phyloP scores from a whole-genome alignment of 2,888 invertebrate species.

The Aphidoletes aphidimyza region DNA sequence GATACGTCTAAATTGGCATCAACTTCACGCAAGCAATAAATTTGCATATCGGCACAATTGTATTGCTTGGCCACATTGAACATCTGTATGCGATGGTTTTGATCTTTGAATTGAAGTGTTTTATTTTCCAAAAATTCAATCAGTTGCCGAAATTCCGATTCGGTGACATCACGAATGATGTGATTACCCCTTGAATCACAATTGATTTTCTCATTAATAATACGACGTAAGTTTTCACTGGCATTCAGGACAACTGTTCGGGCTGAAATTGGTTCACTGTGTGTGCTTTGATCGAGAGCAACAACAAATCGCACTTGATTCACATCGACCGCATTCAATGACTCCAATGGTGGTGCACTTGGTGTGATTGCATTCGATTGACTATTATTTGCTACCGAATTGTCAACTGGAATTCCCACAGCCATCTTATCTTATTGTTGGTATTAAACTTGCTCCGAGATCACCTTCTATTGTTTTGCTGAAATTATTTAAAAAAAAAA shows the following conservation, averaged over 20 bases:
- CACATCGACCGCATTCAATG: constrained; percentile 60
- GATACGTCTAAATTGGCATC: constrained; percentile 65
- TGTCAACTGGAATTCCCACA: constrained; percentile 63
- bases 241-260: background rate
- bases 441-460: too few relatives aligned
- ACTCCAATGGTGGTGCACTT: constrained; percentile 64
- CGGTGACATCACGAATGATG: constrained; percentile 32
- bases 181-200: background rate
- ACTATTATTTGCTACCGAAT: too few relatives aligned
- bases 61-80: constrained; percentile 65
- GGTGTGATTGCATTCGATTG: constrained; percentile 63
- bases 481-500: background rate
- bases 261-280: constrained; percentile 31
- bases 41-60: constrained; percentile 66
- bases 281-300: background rate
- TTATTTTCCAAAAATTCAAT: constrained; percentile 65
- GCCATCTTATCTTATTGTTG: constrained; percentile 61
- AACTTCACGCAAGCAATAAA: constrained; percentile 66
- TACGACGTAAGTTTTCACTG: constrained; percentile 9
- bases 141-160: constrained; percentile 54
- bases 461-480: background rate
- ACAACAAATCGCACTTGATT: constrained; percentile 59
- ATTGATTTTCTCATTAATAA: constrained; percentile 53
- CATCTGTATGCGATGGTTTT: constrained; percentile 65
- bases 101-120: constrained; percentile 65